Conservation (phyloP, 2,113 vertebrate genomes). For the Otus sunia region DNA sequence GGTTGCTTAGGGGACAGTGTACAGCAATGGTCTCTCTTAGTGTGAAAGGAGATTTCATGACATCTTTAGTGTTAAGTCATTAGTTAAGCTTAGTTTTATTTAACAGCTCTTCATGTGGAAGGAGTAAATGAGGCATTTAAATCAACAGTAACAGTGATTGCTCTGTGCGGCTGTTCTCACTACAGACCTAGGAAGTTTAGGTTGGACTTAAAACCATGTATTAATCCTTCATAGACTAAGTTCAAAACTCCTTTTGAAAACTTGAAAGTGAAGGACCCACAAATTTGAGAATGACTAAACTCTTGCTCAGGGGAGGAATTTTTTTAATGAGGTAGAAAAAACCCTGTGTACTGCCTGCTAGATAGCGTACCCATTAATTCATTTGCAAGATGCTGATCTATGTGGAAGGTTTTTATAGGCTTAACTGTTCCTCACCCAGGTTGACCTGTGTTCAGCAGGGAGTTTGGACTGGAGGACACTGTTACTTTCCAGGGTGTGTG, state of each 20-base stretch:
- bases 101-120: background rate
- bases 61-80: background rate
- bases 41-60: background rate
- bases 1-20: background rate
- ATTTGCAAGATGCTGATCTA: background rate
- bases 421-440: background rate
- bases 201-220: background rate
- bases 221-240: background rate
- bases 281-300: background rate
- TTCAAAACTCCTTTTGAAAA: conserved; percentile 8
- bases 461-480: background rate
- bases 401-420: background rate
- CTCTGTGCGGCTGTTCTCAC: background rate
- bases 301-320: background rate
- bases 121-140: conserved; percentile 20
- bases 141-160: background rate
- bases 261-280: background rate
- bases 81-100: background rate
- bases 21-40: background rate
- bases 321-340: background rate
- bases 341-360: background rate
- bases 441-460: background rate
- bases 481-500: accelerated
- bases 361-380: background rate
- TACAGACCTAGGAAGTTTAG: background rate